Conservation (phyloP, 2,797 vertebrate species). For the Eupleurogrammus muticus region DNA sequence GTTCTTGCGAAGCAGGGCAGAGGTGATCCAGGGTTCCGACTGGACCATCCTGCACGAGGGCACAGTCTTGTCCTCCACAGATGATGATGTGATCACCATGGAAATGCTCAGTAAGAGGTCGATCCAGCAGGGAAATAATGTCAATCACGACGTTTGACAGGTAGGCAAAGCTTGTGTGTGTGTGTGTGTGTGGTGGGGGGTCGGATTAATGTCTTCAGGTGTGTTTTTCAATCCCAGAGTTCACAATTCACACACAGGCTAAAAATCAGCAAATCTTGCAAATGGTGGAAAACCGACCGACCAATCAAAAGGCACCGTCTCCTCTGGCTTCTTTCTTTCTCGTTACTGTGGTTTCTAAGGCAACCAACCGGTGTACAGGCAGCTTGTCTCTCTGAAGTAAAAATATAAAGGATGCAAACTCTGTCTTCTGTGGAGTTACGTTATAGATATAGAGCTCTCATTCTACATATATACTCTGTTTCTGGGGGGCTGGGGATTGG, state of each 20-base stretch:
- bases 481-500: conserved; percentile 70
- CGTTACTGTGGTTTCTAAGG: conserved; percentile 86
- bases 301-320: conserved; percentile 87
- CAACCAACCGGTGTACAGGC: conserved; percentile 86
- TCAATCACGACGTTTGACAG: conserved; percentile 64
- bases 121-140: conserved; percentile 79
- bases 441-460: conserved; percentile 79
- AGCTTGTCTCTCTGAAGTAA: conserved; percentile 82
- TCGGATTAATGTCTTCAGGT: conserved; percentile 59
- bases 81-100: conserved; percentile 91
- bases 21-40: conserved; percentile 86
- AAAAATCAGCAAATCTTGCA: conserved; percentile 76
- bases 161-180: conserved; percentile 22
- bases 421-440: conserved; percentile 73
- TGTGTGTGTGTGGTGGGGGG: neutral
- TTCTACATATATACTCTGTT: conserved; percentile 76
- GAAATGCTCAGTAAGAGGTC: conserved; percentile 78
- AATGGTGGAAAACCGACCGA: conserved; percentile 79
- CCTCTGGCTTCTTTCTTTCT: conserved; percentile 66
- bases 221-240: conserved; percentile 76
- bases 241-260: conserved; percentile 74
- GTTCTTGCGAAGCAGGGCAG: conserved; percentile 87
- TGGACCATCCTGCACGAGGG: conserved; percentile 89
- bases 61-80: conserved; percentile 86
- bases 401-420: conserved; percentile 86